These are phyloP conservation scores for Melanotaenia pygmaea DNA, from an alignment of 2,797 vertebrate genomes.

Conservation along the genomic window DNA sequence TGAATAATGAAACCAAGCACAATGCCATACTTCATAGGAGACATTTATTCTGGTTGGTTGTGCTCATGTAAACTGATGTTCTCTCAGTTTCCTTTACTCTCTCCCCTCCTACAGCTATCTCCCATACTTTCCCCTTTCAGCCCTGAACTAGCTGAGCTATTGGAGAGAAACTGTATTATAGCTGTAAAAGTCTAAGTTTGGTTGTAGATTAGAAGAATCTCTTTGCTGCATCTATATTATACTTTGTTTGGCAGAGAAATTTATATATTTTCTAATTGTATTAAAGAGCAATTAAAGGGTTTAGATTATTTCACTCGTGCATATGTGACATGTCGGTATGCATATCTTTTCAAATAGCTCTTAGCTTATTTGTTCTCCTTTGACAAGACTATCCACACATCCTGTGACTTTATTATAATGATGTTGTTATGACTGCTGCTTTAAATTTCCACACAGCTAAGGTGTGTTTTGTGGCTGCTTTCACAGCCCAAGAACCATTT, in stretches of 20 bases:
- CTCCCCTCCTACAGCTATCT: slow-evolving; percentile 32
- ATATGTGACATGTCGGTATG: not conserved
- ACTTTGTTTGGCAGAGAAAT: slow-evolving; percentile 14
- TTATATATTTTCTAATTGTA: slow-evolving; percentile 6
- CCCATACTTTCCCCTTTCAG: slow-evolving; percentile 28
- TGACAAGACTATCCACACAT: too few relatives aligned
- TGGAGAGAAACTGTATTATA: slow-evolving; percentile 6
- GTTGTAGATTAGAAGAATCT: slow-evolving; percentile 21
- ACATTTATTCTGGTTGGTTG: slow-evolving; percentile 31
- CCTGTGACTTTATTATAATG: slow-evolving; percentile 50
- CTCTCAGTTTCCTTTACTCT: slow-evolving; percentile 16
- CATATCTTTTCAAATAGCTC: not conserved
- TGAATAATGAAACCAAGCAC: slow-evolving; percentile 1
- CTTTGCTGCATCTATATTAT: slow-evolving; percentile 6
- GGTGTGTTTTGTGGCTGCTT: slow-evolving; percentile 23
- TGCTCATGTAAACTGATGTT: slow-evolving; percentile 25
- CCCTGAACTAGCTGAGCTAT: slow-evolving; percentile 52
- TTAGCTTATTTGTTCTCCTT: too few relatives aligned
- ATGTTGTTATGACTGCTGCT: slow-evolving; percentile 40
- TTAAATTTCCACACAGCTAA: slow-evolving; percentile 20
- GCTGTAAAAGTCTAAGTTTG: slow-evolving; percentile 32
- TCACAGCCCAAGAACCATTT: slow-evolving; percentile 29
- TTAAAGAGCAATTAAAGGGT: too few relatives aligned
- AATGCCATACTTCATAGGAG: slow-evolving; percentile 32
- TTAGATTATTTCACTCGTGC: slow-evolving; percentile 22